Base-by-base conservation (phyloP, 2,797 vertebrate species). In the Australoheros facetus region DNA sequence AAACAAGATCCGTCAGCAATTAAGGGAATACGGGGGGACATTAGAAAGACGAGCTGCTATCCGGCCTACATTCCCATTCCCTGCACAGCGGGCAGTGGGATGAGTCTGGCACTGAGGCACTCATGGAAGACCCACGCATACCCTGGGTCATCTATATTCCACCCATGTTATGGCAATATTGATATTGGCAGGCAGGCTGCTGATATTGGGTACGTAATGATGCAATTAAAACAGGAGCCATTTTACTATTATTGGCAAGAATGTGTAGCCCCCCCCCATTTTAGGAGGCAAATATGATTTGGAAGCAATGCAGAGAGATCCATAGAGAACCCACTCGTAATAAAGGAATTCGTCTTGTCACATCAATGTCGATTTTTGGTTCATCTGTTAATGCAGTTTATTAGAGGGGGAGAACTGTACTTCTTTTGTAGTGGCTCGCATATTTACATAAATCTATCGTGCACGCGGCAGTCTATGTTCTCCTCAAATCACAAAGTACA, bases 181-280 rank as follows among this genome's bases (percentile, higher is more conserved):
- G 96, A 95, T 96, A 96, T 96, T 96, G 95, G 95, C 96, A 96
- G 94, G 94, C 94, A 91, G 89, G 92, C 91, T 93, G 93, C 94
- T 96, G 95, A 96, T 96, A 96, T 95, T 95, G 94, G 95, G 95
- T 93, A 95, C 88, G 94, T 96, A 96, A 96, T 95, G 96, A 96
- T 94, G 95, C 95, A 95, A 96, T 96, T 96, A 96, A 96, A 96
- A 95, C 95, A 89, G 91, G 88, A 95, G 94, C 93, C 94, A 95
- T 96, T 96, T 96, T 95, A 95, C 95, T 95, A 94, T 96, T 95
- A 96, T 94, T 96, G 95, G 95, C 94, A 94, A 90, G 91, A 92
- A 88, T 89, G 87, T 84, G 80, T 84, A 74, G 60, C 81, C 79
- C 75, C 83, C 42, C 42, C 60, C 60, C 88, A 89, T 94, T 95